Base-by-base conservation (phyloP, 1,140 invertebrate genomes). In the Venustaconcha ellipsiformis region DNA sequence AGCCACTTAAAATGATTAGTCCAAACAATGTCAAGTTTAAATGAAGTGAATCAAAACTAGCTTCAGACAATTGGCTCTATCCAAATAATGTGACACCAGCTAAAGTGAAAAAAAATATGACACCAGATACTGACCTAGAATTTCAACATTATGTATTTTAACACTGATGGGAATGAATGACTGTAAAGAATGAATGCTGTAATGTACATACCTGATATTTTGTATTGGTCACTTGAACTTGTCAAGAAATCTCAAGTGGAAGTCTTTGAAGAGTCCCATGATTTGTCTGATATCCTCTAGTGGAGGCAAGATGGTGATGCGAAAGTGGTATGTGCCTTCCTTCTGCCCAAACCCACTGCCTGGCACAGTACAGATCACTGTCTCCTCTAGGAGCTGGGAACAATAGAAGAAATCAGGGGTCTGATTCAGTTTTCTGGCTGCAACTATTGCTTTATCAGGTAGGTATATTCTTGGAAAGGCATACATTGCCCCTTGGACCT, bases 401-500 rank as follows among this genome's bases (percentile, higher is more conserved):
- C 96, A 97, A 89, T 99, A 99, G 89, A 97, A 98, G 0, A 94
- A 94, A 88, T 99, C 98, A 5, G 98, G 95, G 55, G 92, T 90
- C 90, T 91, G 89, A 14, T 81, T 76, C 65, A 79, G 79, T 0
- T 65, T 86, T 80, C 91, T 88, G 26, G 92, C 91, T 62, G 85
- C 87, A 67, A 87, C 86, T 37, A 92, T 85, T 14, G 90, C 90
- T 78, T 90, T 92, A 55, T 82, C 67, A 56, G 92, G 92, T 48
- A 92, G 62, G 23, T 83, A 71, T 57, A 92, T 86, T 67, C 83
- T 92, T 1, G 98, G 98, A 88, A 99, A 91, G 63, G 97, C 97
- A 90, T 99, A 99, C 98, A 99, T 99, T 0, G 98, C 97, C n/a
- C 97, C 97, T 79, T 94, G 93, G 72, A 98, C 95, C 74, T 92